Conservation (phyloP, 2,888 invertebrate genomes). For the Drosophila affinis region DNA sequence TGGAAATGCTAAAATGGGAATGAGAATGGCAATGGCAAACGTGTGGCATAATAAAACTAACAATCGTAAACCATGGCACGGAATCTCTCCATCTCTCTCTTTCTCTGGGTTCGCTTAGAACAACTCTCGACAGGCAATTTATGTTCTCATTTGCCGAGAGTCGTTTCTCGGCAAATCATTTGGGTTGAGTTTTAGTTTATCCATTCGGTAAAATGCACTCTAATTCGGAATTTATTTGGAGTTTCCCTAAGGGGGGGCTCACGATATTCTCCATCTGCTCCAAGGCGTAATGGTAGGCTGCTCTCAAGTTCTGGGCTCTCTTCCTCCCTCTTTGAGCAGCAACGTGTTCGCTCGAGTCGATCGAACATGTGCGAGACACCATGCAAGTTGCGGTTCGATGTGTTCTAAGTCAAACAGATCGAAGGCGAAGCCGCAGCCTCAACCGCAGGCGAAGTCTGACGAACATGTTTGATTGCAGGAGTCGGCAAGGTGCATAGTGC, state of each 20-base stretch:
- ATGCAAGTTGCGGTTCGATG: no score
- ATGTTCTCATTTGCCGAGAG: not conserved
- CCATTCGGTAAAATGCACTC: not conserved
- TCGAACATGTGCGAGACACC: no score
- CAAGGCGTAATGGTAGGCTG: no score
- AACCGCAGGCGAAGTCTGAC: no score
- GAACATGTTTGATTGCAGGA: no score
- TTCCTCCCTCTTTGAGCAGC: not conserved
- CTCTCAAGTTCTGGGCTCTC: no score
- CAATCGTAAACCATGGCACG: constrained; percentile 58
- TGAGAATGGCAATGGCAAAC: constrained; percentile 33
- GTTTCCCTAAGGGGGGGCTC: no score
- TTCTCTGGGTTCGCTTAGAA: constrained; percentile 1
- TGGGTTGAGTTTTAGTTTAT: not conserved
- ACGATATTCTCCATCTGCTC: no score
- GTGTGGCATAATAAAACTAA: constrained; percentile 63
- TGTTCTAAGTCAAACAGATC: no score
- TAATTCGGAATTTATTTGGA: no score
- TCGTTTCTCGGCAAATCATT: not conserved
- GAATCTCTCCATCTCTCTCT: constrained; percentile 4
- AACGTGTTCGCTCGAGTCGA: not conserved
- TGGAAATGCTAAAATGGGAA: constrained; percentile 21
- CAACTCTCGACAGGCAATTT: not conserved
- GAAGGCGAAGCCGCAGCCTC: no score
- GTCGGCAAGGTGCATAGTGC: no score